These are phyloP conservation scores for Caenorhabditis afra DNA, from an alignment of 2,888 invertebrate genomes.

Conservation along the genomic window DNA sequence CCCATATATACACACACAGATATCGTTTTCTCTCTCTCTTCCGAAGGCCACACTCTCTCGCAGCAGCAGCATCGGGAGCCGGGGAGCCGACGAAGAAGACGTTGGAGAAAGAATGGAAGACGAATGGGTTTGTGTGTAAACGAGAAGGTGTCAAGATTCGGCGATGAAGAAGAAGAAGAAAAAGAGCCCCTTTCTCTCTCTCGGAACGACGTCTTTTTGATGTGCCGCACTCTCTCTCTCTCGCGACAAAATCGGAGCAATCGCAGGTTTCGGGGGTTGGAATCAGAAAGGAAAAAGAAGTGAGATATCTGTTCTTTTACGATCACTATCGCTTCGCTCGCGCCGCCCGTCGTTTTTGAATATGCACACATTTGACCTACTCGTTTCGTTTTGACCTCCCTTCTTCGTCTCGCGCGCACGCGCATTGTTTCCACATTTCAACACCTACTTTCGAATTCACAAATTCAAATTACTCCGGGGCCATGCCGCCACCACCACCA, in stretches of 20 bases:
- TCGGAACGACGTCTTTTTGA: slow-evolving; percentile 28
- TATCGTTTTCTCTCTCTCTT: slow-evolving; percentile 4
- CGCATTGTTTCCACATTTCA: background rate
- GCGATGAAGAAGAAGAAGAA: background rate
- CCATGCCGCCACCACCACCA: background rate
- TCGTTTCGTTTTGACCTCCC: no score
- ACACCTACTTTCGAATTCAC: background rate
- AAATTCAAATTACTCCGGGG: background rate
- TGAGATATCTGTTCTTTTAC: no score
- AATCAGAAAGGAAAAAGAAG: no score
- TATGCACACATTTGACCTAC: no score
- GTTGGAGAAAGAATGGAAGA: slow-evolving; percentile 19
- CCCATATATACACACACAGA: slow-evolving; percentile 7
- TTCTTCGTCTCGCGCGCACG: no score
- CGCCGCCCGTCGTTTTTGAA: no score
- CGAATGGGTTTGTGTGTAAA: slow-evolving; percentile 31
- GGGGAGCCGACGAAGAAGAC: background rate
- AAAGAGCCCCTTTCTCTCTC: no score
- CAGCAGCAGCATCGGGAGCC: background rate
- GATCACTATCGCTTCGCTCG: no score
- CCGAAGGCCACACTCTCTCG: background rate
- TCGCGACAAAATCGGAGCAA: slow-evolving; percentile 3
- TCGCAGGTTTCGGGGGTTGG: no score
- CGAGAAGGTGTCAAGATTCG: slow-evolving; percentile 42
- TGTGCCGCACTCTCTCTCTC: no score